Base-by-base conservation (phyloP, 2,797 vertebrate species). In the Etheostoma nigrum region DNA sequence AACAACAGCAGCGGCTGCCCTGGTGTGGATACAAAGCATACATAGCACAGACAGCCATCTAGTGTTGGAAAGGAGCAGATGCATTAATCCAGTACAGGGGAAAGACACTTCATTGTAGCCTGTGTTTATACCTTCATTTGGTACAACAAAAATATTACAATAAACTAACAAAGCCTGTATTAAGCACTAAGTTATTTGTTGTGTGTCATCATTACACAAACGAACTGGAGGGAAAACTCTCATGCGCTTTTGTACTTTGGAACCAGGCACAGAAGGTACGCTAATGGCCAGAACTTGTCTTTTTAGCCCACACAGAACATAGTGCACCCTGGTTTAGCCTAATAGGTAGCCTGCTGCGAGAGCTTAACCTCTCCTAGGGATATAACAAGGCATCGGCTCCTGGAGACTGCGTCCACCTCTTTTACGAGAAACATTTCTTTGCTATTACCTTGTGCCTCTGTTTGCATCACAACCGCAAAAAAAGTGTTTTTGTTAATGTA, bases 31-130 rank as follows among this genome's bases (percentile, higher is more conserved):
- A 18, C 64, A 80, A 6, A 18, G 79, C 88, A 91, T 27, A 71
- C 78, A 51, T 85, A 93, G 95, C 91, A 90, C 89, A 93, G 85
- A 93, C 92, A 93, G 93, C 94, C 95, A 96, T 95, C 95, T 95
- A 94, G 95, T 94, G 95, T 88, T 23, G 42, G 66, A 75, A 81
- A 63, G 13, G 64, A 81, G 90, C 72, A 84, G 30, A 67, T 64
- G 81, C 83, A 83, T 13, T 9, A 36, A 60, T 52, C 57, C 58
- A 19, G 25, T 6, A 10, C 8, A 19, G 27, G 63, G 16, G 4
- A 44, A 64, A 36, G 52, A 63, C 73, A 76, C 72, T 84, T 87
- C 58, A 79, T 47, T 65, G 62, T 42, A 52, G 48, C 57, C 62
- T 72, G 7, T 15, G 51, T 81, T 73, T 60, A 51, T 40, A 42